phyloP scores from a whole-genome alignment of 2,113 vertebrate genomes.

The Hypocryptadius cinnamomeus region DNA sequence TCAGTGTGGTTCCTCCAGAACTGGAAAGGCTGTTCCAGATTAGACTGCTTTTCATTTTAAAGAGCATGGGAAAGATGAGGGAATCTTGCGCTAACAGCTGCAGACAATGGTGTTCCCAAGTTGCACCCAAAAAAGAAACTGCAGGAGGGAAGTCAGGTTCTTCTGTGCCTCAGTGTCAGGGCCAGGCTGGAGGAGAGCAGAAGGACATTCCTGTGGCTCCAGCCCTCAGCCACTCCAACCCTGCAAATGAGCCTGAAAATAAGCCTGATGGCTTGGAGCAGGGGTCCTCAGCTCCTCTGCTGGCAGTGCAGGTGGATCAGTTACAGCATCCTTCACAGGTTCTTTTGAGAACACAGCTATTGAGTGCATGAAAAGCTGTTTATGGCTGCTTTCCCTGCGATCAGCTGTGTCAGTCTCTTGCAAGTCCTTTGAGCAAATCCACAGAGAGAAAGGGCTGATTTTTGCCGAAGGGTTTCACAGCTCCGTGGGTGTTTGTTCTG shows the following conservation, averaged over 20 bases:
- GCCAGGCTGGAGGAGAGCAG: background rate
- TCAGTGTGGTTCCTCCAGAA: background rate
- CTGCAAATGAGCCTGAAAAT: background rate
- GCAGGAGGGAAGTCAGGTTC: background rate
- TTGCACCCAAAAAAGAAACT: background rate
- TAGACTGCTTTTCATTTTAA: background rate
- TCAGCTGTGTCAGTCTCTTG: background rate
- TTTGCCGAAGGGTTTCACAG: background rate
- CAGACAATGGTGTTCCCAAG: background rate
- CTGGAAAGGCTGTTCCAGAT: background rate
- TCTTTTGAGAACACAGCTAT: background rate
- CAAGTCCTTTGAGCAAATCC: background rate
- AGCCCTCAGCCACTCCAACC: background rate
- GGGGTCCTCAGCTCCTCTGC: background rate
- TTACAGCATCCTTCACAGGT: background rate
- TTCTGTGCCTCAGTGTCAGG: background rate
- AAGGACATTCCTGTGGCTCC: background rate
- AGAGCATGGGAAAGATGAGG: background rate
- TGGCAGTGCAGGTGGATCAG: background rate
- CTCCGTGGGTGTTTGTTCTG: background rate
- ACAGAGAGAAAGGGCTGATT: background rate
- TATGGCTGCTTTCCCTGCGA: background rate
- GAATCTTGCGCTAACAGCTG: background rate
- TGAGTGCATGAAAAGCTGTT: background rate
- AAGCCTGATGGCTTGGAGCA: background rate